These are phyloP conservation scores for Potamarius usumacintae DNA, from an alignment of 2,113 vertebrate genomes.

Conservation along the genomic window DNA sequence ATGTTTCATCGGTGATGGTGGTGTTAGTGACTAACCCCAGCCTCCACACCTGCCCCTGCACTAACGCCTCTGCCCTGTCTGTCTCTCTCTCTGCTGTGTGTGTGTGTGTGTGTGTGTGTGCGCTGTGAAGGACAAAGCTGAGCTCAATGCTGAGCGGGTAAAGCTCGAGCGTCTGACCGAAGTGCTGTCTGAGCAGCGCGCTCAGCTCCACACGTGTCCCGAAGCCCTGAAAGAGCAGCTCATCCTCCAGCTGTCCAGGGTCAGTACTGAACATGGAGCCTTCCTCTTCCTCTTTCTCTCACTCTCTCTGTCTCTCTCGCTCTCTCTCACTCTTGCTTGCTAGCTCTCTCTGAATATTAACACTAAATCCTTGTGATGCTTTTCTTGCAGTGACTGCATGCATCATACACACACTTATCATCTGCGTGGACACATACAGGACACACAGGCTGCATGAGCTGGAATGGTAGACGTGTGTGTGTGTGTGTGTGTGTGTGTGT, in stretches of 20 bases:
- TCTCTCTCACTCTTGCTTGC: neutral
- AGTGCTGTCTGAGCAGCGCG: constrained; percentile 94
- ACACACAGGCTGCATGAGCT: neutral
- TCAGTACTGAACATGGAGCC: constrained; percentile 79
- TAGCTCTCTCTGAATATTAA: neutral
- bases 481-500: constrained; percentile 35
- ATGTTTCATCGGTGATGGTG: constrained; percentile 10
- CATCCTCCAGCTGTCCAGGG: constrained; percentile 96
- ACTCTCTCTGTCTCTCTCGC: neutral
- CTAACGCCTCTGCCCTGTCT: constrained; percentile 51
- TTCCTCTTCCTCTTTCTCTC: constrained; percentile 25
- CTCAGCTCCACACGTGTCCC: constrained; percentile 96
- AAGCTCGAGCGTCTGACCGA: constrained; percentile 97
- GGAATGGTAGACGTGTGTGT: neutral
- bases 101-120: constrained; percentile 64
- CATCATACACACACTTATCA: neutral
- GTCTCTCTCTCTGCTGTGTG: constrained; percentile 67
- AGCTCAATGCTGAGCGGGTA: constrained; percentile 92
- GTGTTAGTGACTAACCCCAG: constrained; percentile 40
- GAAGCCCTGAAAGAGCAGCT: constrained; percentile 99
- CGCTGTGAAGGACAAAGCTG: constrained; percentile 82
- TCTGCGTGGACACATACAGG: neutral
- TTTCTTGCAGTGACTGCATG: constrained; percentile 5
- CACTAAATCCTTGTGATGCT: neutral
- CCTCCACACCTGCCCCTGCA: constrained; percentile 41